phyloP scores from a whole-genome alignment of 2,797 vertebrate genomes.

The Psittacula derbiana region DNA sequence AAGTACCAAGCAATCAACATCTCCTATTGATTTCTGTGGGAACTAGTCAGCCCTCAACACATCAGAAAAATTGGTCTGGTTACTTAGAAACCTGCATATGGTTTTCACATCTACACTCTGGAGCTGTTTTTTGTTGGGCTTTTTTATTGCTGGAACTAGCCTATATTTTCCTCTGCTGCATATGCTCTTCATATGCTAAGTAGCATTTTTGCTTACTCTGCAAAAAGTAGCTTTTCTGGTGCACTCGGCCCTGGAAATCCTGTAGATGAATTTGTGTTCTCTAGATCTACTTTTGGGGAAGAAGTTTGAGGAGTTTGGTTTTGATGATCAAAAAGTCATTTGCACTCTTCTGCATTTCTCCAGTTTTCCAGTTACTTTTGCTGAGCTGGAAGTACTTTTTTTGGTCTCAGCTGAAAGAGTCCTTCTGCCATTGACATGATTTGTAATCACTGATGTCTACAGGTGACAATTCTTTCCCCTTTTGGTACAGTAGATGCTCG shows the following conservation, averaged over 20 bases:
- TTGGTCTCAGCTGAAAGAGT: not conserved
- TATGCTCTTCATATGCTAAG: not conserved
- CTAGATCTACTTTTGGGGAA: not conserved
- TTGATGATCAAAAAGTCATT: not conserved
- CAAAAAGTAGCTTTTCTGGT: not conserved
- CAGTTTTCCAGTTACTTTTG: not conserved
- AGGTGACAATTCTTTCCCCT: not conserved
- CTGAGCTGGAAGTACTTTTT: not conserved
- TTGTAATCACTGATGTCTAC: not conserved
- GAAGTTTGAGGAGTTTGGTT: not conserved
- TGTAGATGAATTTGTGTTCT: not conserved
- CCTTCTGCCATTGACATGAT: not conserved
- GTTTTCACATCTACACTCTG: not conserved
- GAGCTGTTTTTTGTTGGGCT: not conserved
- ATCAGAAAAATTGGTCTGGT: not conserved
- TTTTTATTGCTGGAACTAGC: not conserved
- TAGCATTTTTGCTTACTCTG: not conserved
- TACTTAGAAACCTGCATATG: constrained; percentile 4
- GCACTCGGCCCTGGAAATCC: not conserved
- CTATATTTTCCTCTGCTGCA: not conserved
- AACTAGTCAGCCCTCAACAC: not conserved
- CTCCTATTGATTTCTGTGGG: not conserved
- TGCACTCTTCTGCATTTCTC: not conserved
- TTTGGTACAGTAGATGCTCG: not conserved
- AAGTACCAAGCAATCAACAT: not conserved